Evolutionary conservation across 2,888 invertebrate genomes (phyloP).

Genomic region (Aricia artaxerxes): DNA sequence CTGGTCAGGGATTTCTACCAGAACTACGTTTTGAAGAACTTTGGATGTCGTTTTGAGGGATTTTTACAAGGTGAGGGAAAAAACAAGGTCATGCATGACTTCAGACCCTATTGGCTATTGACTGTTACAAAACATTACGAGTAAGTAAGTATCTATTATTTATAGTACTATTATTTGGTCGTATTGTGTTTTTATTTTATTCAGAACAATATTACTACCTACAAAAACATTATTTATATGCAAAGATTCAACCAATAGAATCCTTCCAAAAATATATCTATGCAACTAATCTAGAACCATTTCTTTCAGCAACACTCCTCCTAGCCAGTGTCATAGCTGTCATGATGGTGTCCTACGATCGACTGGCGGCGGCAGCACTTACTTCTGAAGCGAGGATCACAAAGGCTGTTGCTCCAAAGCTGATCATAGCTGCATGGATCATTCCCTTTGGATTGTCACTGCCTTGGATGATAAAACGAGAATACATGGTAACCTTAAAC

Average conservation of each 20-base stretch:
- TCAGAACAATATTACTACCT: too few species aligned
- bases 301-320: slow-evolving; percentile 82
- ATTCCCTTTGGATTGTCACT: slow-evolving; percentile 81
- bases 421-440: slow-evolving; percentile 85
- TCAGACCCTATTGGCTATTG: too few species aligned
- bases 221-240: too few species aligned
- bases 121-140: too few species aligned
- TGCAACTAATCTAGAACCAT: slow-evolving; percentile 2
- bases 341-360: slow-evolving; percentile 89
- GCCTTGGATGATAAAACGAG: slow-evolving; percentile 83
- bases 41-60: slow-evolving; percentile 89
- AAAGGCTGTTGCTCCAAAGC: slow-evolving; percentile 81
- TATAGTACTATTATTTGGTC: too few species aligned
- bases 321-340: slow-evolving; percentile 89
- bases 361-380: slow-evolving; percentile 89
- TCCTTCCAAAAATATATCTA: too few species aligned
- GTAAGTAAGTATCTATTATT: too few species aligned
- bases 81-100: background rate
- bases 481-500: slow-evolving; percentile 75
- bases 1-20: slow-evolving; percentile 88
- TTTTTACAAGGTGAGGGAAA: slow-evolving; percentile 83
- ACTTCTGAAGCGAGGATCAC: slow-evolving; percentile 86
- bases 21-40: slow-evolving; percentile 85
- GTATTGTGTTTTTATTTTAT: too few species aligned
- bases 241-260: too few species aligned